phyloP scores from a whole-genome alignment of 2,888 invertebrate genomes.

The Eupeodes latifasciatus region DNA sequence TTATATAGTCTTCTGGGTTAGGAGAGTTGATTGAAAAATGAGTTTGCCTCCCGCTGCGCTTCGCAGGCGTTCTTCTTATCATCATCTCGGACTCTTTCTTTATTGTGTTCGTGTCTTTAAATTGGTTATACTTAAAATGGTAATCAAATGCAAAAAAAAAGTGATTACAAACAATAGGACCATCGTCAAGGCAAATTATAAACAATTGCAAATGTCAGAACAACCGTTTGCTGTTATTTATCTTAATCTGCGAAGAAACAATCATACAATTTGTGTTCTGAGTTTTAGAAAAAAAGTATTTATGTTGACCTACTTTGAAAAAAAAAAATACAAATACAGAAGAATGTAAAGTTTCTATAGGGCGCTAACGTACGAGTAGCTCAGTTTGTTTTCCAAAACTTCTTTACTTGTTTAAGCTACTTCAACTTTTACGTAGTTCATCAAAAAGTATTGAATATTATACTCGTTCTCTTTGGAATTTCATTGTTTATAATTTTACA shows the following conservation, averaged over 20 bases:
- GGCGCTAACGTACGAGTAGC: background rate
- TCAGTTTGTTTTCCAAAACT: background rate
- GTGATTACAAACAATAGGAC: background rate
- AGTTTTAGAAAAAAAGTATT: background rate
- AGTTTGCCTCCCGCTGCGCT: background rate
- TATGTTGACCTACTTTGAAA: conserved; percentile 15
- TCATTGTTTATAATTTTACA: too few relatives aligned
- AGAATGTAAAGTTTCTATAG: background rate
- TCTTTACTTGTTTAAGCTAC: background rate
- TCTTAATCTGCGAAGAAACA: conserved; percentile 22
- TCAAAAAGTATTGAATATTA: background rate
- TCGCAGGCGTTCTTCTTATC: background rate
- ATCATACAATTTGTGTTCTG: background rate
- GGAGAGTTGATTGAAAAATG: conserved; percentile 44
- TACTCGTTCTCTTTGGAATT: background rate
- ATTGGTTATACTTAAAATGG: background rate
- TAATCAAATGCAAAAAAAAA: conserved; percentile 22
- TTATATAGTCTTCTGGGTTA: conserved; percentile 41
- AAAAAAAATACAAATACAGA: background rate
- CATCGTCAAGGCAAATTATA: background rate
- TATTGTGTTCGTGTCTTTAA: background rate
- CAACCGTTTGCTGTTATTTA: background rate
- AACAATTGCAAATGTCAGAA: background rate
- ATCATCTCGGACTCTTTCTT: background rate
- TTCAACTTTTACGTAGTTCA: background rate